Conservation (phyloP, 2,113 vertebrate genomes). For the Mus spicilegus region DNA sequence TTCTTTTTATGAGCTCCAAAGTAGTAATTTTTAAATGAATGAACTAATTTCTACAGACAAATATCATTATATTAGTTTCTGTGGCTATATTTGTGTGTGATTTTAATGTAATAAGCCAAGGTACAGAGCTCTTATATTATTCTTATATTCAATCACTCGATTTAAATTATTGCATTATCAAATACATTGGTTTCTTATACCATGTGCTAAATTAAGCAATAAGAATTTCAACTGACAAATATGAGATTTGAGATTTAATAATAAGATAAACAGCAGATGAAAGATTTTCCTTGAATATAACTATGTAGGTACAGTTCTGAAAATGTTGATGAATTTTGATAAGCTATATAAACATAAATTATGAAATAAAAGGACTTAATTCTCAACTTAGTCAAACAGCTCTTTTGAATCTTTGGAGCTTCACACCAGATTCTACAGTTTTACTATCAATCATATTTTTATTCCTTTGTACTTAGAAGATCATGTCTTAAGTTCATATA, state of each 20-base stretch:
- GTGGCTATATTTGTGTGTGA: neutral
- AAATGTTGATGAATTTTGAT: neutral
- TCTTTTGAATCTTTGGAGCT: neutral
- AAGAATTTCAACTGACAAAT: neutral
- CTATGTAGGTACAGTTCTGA: neutral
- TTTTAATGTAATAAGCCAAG: neutral
- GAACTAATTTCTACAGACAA: neutral
- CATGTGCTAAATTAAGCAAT: neutral
- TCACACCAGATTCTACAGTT: neutral
- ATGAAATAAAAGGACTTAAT: neutral
- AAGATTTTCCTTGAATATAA: constrained; percentile 40
- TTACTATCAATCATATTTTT: neutral
- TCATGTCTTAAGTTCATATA: neutral
- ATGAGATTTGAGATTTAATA: neutral
- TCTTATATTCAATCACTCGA: neutral
- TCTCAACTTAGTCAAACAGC: neutral
- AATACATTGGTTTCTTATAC: neutral
- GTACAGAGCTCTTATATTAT: neutral
- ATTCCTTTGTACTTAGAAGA: constrained; percentile 4
- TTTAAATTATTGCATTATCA: neutral
- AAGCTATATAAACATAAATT: neutral
- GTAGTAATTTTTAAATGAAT: constrained; percentile 7
- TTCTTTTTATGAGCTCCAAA: neutral
- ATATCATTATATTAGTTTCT: neutral
- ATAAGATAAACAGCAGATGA: neutral